Evolutionary conservation across 2,797 vertebrate genomes (phyloP).

Genomic region (Crocodylus rhombifer): DNA sequence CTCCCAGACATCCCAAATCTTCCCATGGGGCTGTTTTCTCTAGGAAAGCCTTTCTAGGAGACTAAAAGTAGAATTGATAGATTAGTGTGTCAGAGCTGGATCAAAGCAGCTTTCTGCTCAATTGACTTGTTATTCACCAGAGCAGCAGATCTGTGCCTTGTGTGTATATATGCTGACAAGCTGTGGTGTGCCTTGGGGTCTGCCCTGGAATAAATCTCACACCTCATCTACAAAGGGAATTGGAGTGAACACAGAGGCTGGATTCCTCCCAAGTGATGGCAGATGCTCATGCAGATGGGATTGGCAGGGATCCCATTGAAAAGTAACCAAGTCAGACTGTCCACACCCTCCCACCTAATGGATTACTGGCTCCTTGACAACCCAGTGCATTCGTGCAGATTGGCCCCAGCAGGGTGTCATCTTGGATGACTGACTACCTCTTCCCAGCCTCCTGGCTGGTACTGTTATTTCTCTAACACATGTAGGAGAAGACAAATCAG

Average conservation of each 20-base stretch:
- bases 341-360: background rate
- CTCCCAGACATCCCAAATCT: background rate
- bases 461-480: background rate
- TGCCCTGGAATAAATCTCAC: slow-evolving; percentile 22
- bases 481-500: background rate
- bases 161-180: background rate
- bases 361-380: background rate
- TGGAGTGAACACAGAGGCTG: background rate
- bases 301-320: background rate
- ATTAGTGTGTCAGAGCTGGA: background rate
- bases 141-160: background rate
- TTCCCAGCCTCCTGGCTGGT: background rate
- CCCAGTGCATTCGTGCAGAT: background rate
- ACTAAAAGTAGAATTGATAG: background rate
- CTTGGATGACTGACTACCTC: fast-evolving
- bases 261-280: slow-evolving; percentile 25
- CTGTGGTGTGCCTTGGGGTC: background rate
- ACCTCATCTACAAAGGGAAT: background rate
- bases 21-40: background rate
- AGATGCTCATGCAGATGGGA: slow-evolving; percentile 39
- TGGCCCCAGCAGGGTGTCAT: background rate
- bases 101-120: slow-evolving; percentile 41
- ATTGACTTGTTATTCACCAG: background rate
- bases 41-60: background rate
- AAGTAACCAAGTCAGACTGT: background rate